These are phyloP conservation scores for Arctia plantaginis DNA, from an alignment of 2,888 invertebrate species.

Conservation along the genomic window DNA sequence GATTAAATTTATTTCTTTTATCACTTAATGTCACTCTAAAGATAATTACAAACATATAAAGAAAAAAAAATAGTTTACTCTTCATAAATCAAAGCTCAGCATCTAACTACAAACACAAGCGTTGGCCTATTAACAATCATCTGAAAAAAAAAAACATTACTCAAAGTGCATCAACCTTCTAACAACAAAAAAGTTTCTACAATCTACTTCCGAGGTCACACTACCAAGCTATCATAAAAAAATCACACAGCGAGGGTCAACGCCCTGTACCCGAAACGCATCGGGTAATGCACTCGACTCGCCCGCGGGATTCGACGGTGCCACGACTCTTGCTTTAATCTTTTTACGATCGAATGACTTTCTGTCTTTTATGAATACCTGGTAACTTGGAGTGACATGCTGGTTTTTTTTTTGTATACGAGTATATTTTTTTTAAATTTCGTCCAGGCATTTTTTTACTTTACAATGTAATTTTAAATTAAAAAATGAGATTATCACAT, in stretches of 20 bases:
- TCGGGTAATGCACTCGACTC: slow-evolving; percentile 71
- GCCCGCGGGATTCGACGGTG: slow-evolving; percentile 46
- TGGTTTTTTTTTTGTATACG: not conserved
- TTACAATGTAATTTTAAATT: not conserved
- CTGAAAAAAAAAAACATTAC: slow-evolving; percentile 15
- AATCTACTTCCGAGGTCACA: slow-evolving; percentile 60
- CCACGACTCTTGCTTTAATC: slow-evolving; percentile 26
- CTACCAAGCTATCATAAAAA: slow-evolving; percentile 67
- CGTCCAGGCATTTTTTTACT: not conserved
- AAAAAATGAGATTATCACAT: too few species aligned
- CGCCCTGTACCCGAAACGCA: slow-evolving; percentile 69
- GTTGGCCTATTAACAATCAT: slow-evolving; percentile 3
- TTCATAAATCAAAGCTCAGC: not conserved
- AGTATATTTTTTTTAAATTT: not conserved
- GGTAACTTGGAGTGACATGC: slow-evolving; percentile 18
- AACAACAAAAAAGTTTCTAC: slow-evolving; percentile 35
- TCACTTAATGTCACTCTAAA: not conserved
- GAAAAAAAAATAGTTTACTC: not conserved
- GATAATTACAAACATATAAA: not conserved
- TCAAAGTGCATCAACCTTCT: slow-evolving; percentile 23
- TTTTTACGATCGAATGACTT: slow-evolving; percentile 31
- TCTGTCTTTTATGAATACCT: slow-evolving; percentile 34
- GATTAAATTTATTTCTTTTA: not conserved
- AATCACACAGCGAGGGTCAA: slow-evolving; percentile 69
- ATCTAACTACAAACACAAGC: slow-evolving; percentile 4